Evolutionary conservation across 2,797 vertebrate genomes (phyloP).

Genomic region (Chelonia mydas): DNA sequence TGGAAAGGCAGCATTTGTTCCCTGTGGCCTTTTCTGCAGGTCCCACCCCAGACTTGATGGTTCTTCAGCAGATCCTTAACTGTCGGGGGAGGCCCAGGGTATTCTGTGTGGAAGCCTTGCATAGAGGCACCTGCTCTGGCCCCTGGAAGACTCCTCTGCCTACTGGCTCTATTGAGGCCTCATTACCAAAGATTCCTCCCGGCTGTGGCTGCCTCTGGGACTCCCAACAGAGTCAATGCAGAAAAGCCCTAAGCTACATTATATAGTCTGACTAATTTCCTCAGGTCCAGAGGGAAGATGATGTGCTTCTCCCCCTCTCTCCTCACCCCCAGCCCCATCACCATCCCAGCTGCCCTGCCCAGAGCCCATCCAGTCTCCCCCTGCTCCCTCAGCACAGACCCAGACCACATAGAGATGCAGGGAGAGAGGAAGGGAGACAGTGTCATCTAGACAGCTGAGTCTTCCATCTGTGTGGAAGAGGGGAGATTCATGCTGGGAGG

Average conservation of each 20-base stretch:
- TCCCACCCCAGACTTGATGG: slow-evolving; percentile 3
- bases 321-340: neutral
- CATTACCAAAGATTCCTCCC: neutral
- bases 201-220: neutral
- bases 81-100: slow-evolving; percentile 8
- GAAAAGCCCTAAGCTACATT: neutral
- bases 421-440: neutral
- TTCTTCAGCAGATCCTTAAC: slow-evolving; percentile 3
- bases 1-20: slow-evolving; percentile 10
- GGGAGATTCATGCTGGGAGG: neutral
- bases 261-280: neutral
- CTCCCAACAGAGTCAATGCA: neutral
- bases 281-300: neutral
- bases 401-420: neutral
- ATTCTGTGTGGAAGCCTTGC: neutral
- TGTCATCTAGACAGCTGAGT: neutral
- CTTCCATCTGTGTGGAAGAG: neutral
- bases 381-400: neutral
- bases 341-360: neutral
- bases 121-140: neutral
- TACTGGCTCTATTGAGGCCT: neutral
- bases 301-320: neutral
- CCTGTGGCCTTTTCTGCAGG: neutral
- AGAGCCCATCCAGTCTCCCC: neutral
- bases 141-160: neutral